Percentiles rank a stretch among this genome's conserved stretches.
Evolutionary conservation across 2,888 invertebrate species (phyloP).

Genomic region (Neoascia interrupta): DNA sequence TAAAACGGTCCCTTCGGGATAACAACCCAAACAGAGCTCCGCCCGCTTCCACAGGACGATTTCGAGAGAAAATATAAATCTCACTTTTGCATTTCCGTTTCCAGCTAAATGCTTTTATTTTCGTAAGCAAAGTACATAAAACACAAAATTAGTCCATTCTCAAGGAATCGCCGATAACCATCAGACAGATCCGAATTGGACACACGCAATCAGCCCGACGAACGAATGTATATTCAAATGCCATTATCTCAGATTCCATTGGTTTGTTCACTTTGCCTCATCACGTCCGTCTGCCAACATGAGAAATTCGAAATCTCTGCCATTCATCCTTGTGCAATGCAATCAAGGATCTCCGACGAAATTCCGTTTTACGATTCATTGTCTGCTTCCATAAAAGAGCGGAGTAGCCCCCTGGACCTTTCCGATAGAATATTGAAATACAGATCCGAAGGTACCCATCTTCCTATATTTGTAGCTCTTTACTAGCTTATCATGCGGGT

Average conservation of each 20-base stretch:
- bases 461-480: not conserved
- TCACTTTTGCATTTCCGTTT: too few relatives aligned
- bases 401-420: not conserved
- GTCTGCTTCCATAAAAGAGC: conserved; percentile 33
- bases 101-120: too few relatives aligned
- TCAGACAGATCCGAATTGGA: not conserved
- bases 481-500: not conserved
- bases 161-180: too few relatives aligned
- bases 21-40: too few relatives aligned
- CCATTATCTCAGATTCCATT: conserved; percentile 1
- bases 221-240: not conserved
- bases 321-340: conserved; percentile 22
- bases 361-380: conserved; percentile 56
- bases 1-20: too few relatives aligned
- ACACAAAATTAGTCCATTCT: too few relatives aligned
- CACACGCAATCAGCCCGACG: conserved; percentile 2
- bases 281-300: conserved; percentile 11
- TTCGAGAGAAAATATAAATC: too few relatives aligned
- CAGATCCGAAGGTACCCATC: not conserved
- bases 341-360: conserved; percentile 64
- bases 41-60: too few relatives aligned
- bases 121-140: too few relatives aligned
- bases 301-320: conserved; percentile 1
- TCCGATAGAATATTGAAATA: conserved; percentile 9
- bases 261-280: conserved; percentile 8